A percentile compares a stretch with the other conserved stretches of the same genome.
These are phyloP conservation scores for Ophioninae sp. DNA, from an alignment of 2,888 invertebrate genomes.

Conservation along the genomic window DNA sequence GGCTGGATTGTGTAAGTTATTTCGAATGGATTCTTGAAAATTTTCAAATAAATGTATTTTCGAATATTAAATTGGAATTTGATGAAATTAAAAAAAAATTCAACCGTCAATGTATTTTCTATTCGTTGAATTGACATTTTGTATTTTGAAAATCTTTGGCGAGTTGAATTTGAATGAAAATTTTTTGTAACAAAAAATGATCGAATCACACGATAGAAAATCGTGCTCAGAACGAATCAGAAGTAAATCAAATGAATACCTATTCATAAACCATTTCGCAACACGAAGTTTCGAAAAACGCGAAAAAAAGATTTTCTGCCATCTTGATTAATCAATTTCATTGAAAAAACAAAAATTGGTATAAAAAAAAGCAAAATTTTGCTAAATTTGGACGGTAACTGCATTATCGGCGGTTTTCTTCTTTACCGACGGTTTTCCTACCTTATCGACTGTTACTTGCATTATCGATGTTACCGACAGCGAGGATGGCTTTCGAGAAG, in stretches of 20 bases:
- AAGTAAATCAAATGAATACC: no score
- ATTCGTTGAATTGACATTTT: no score
- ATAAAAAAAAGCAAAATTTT: background rate
- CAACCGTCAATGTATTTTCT: no score
- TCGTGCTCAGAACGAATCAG: no score
- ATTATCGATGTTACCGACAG: conserved; percentile 81
- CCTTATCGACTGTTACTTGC: background rate
- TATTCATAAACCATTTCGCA: no score
- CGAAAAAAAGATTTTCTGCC: no score
- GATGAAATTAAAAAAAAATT: background rate
- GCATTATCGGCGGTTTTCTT: background rate
- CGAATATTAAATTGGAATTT: background rate
- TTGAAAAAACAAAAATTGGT: background rate
- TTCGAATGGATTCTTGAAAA: background rate
- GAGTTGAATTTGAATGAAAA: no score
- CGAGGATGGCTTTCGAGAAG: conserved; percentile 95
- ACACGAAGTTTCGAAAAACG: no score
- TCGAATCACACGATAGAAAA: no score
- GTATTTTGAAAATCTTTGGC: no score
- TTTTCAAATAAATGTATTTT: background rate
- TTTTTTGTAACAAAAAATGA: no score
- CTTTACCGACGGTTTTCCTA: conserved; percentile 35
- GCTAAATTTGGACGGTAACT: background rate
- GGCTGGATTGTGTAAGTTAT: conserved; percentile 53
- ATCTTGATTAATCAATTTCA: background rate